Base-by-base conservation (phyloP, 2,888 invertebrate genomes). In the Folsomia candida region DNA sequence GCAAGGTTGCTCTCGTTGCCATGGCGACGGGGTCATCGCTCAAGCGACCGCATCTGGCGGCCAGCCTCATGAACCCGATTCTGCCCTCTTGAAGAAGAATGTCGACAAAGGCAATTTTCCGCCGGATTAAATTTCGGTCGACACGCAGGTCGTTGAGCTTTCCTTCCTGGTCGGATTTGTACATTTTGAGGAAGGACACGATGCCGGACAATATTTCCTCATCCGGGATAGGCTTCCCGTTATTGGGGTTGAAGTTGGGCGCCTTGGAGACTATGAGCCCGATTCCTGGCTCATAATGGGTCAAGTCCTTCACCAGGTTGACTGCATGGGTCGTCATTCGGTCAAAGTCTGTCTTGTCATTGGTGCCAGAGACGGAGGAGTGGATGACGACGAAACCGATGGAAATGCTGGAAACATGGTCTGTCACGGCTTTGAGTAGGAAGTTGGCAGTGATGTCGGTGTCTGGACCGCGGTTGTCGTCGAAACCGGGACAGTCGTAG, bases 401-500 rank as follows among this genome's bases (percentile, higher is more conserved):
- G 24, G 29, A 26, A 4, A 20, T 51, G 2, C 14, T 3, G 22
- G 20, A 3, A 11, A 64, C 25, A 6, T 47, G 4, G 6, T 64
- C 64, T 6, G 20, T 51, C 25, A 64, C 26, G 11, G 20, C n/a
- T 11, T 64, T 64, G 11, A 51, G 2, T n/a, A 51, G 25, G 25
- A 51, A 65, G 22, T 14, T 28, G 25, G 9, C 2, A 2, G 65
- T 51, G 25, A 28, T 65, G 14, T 64, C 64, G 14, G 25, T 51
- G 20, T 6, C 51, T 11, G 47, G 14, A 18, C 51, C 51, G 2
- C 51, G 47, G 11, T 22, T 64, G 25, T 64, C 64, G 3, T 47
- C 37, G 24, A 64, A 64, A 2, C 64, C 64, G 25, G 64, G 64
- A 2, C 9, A 18, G 51, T 64, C 64, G 25, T 51, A 51, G 20